Evolutionary conservation across 30 jellyfish, hydroid and myxozoan species (phyloP), one percentile per base, ranked within the genome.

Genomic region (Chrysaora quinquecirrha): DNA sequence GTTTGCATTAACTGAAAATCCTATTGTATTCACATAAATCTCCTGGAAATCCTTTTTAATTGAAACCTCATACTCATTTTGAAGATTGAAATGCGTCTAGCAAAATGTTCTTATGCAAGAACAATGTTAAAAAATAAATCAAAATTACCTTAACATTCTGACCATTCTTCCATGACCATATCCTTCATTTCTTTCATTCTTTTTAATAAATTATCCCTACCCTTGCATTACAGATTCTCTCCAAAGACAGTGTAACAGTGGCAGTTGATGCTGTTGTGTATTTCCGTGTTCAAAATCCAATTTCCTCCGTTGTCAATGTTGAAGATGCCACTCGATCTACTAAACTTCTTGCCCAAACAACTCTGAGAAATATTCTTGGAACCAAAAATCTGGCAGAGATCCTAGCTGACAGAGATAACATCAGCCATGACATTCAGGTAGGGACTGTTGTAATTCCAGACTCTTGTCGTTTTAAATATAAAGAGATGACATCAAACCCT

Each of bases 191-290:
- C 58, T 43, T 43, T 16, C 9, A 16, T 9, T 43, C 58, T 9
- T 43, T 6, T 43, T 16, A 16, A 16, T 6, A 9, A 6, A 43
- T 43, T 16, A 16, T 43, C 58, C 12, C 9, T 16, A 9, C 9
- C 9, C 58, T 6, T 43, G 16, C 12, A 6, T 74, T 74, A 6
- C 75, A 81, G 90, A 93, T 93, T 30, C 71, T 93, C 83, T 70
- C 97, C 25, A 80, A 91, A 60, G 98, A 93, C 93, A 93, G 98
- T 75, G 98, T 93, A 48, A 93, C 98, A 4, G 97, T 93, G 34
- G 88, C 98, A 48, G 98, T 93, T 0, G 98, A 93, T 71, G 98
- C 98, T 38, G 98, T 93, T 47, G 87, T 91, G 18, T 93, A 93
- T 70, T 93, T 93, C 93, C 96, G 98, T 34, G 88, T 93, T 6